Evolutionary conservation across 2,113 vertebrate species (phyloP).

Genomic region (Suricata suricatta): DNA sequence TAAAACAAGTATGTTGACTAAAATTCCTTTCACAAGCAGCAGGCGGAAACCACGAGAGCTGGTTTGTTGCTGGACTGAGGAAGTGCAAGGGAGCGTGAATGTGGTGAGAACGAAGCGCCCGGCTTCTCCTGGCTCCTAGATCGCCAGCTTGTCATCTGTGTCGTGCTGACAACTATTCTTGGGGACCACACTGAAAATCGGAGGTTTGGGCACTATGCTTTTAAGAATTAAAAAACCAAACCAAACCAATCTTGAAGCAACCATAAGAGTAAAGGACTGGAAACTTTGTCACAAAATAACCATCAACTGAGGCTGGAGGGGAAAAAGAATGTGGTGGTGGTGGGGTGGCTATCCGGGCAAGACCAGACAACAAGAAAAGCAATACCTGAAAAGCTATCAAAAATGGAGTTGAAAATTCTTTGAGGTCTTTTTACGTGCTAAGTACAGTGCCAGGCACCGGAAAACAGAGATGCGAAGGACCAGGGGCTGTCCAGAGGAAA

Average conservation of each 20-base stretch:
- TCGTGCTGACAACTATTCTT: not conserved
- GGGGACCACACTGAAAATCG: not conserved
- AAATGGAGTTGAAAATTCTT: not conserved
- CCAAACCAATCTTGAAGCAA: not conserved
- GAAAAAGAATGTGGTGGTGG: too few species aligned
- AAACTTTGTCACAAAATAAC: not conserved
- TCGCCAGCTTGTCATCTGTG: not conserved
- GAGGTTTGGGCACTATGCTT: not conserved
- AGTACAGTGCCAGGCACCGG: not conserved
- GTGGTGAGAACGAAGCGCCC: fast-evolving
- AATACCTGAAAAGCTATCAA: not conserved
- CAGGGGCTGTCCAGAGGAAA: not conserved
- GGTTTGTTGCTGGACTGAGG: not conserved
- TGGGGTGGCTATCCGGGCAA: not conserved
- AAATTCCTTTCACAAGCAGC: not conserved
- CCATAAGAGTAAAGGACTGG: not conserved
- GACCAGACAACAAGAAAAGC: not conserved
- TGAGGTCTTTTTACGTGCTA: not conserved
- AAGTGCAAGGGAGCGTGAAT: fast-evolving
- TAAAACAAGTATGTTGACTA: not conserved
- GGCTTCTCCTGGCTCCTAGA: not conserved
- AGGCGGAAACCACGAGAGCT: not conserved
- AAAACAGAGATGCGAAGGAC: not conserved
- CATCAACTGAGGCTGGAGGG: not conserved
- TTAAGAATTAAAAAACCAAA: not conserved